These are phyloP conservation scores for Mnemiopsis leidyi DNA, from an alignment of 37 sponge, comb jelly and placozoan species.

Conservation along the genomic window DNA sequence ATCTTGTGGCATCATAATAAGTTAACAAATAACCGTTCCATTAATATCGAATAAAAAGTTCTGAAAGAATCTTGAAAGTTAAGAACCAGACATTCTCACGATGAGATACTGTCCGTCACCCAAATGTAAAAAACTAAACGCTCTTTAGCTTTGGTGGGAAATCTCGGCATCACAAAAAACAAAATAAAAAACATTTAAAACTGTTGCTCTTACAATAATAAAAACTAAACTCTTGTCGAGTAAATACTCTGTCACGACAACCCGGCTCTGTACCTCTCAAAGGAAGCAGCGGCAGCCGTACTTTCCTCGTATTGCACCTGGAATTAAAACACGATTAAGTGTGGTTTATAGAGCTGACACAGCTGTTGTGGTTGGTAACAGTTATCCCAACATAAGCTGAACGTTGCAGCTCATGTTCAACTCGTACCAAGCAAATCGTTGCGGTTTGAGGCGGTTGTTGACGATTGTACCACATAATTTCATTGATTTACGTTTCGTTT, in stretches of 20 bases:
- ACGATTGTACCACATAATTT: too few relatives aligned
- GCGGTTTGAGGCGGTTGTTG: not conserved
- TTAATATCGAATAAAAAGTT: not conserved
- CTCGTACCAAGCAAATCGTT: not conserved
- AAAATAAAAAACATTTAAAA: not conserved
- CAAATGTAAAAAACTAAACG: too few relatives aligned
- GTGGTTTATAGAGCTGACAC: too few relatives aligned
- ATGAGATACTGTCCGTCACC: too few relatives aligned
- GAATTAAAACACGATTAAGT: not conserved
- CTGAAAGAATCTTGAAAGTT: not conserved
- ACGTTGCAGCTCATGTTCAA: not conserved
- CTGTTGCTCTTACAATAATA: not conserved
- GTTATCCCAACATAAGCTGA: too few relatives aligned
- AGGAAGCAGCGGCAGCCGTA: conserved; percentile 10
- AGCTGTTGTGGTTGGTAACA: too few relatives aligned
- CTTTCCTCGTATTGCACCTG: conserved; percentile 55
- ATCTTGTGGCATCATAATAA: not conserved
- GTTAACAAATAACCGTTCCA: not conserved
- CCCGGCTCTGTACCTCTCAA: not conserved
- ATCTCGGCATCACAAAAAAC: not conserved
- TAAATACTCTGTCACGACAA: not conserved
- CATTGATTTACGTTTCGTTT: too few relatives aligned
- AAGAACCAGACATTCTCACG: not conserved
- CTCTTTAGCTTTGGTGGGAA: too few relatives aligned
- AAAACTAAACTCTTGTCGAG: not conserved